Evolutionary conservation across 1,140 invertebrate genomes (phyloP).

Genomic region (Ceratina japonica): DNA sequence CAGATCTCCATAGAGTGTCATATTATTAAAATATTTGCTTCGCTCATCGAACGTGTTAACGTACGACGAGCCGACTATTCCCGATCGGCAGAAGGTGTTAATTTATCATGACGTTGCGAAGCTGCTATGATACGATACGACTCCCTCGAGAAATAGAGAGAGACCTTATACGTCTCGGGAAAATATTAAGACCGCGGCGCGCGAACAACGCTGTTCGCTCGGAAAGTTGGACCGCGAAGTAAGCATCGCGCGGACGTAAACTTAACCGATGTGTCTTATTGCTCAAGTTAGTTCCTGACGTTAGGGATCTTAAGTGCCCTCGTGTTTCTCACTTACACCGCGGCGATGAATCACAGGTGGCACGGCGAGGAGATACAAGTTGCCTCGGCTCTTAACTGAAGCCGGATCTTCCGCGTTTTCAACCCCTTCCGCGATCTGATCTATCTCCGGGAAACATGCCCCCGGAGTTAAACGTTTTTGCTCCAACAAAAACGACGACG

Average conservation of each 20-base stretch:
- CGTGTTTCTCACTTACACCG: conserved; percentile 27
- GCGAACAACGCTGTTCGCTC: neutral
- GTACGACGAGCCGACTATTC: neutral
- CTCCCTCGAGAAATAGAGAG: neutral
- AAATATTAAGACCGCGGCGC: neutral
- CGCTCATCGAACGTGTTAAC: neutral
- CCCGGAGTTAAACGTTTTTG: neutral
- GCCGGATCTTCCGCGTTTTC: neutral
- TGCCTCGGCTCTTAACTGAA: neutral
- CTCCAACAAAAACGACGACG: no score
- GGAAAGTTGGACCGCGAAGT: conserved; percentile 26
- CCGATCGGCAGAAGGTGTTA: neutral
- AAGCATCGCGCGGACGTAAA: conserved; percentile 9
- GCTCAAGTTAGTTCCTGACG: conserved; percentile 24
- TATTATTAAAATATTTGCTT: no score
- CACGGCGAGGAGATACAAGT: neutral
- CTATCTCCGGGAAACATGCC: conserved; percentile 11
- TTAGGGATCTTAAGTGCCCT: conserved; percentile 23
- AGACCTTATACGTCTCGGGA: neutral
- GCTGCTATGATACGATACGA: neutral
- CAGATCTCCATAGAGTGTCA: no score
- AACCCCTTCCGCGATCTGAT: conserved; percentile 1
- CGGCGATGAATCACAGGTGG: conserved; percentile 29
- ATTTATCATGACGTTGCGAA: neutral
- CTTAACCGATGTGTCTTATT: conserved; percentile 33